Base-by-base conservation (phyloP, 2,888 invertebrate species). In the Theretra japonica region DNA sequence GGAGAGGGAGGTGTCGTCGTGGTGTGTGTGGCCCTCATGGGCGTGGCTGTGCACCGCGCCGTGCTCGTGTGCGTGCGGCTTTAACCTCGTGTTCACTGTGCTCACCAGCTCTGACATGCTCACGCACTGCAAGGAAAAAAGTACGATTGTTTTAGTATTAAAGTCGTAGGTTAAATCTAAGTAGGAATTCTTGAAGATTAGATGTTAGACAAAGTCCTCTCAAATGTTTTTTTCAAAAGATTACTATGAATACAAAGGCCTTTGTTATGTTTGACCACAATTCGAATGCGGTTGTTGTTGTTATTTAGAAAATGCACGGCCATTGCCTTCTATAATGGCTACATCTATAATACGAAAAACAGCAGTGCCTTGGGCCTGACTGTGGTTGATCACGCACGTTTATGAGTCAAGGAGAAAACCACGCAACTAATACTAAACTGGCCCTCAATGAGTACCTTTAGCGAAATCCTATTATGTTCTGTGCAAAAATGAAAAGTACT, bases 61-160 rank as follows among this genome's bases (percentile, higher is more conserved):
- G 73, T 90, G 89, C 1, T 80, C 79, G 74, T 90, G 89, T 0
- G 80, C 79, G 72, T 86, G 84, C 0, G 88, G 82, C 89, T 92
- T 90, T 88, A 92, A 84, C 73, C 90, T 81, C 0, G 88, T 86
- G 81, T 94, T 93, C 0, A 93, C 90, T 74, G 89, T 91, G 82
- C 88, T 86, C 73, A 95, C 85, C 68, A 95, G 80, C 72, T 95
- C 90, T 74, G 88, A 83, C 76, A 95, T 95, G 86, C 89, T 94
- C 70, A 95, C 83, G 79, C 95, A 95, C 95, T 95, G 92, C 1
- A 88, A 89, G 76, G 76, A 76, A 70, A 53, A 33, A 62, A 59
- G 50, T 7, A 58, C 41, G 59, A 48, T 17, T 56, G 68, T 65
- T 73, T 50, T 28, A 17, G 21, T 53, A 53, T n/a, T n/a, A n/a